phyloP scores from a whole-genome alignment of 2,113 vertebrate genomes.

The Leucopternis melanops region DNA sequence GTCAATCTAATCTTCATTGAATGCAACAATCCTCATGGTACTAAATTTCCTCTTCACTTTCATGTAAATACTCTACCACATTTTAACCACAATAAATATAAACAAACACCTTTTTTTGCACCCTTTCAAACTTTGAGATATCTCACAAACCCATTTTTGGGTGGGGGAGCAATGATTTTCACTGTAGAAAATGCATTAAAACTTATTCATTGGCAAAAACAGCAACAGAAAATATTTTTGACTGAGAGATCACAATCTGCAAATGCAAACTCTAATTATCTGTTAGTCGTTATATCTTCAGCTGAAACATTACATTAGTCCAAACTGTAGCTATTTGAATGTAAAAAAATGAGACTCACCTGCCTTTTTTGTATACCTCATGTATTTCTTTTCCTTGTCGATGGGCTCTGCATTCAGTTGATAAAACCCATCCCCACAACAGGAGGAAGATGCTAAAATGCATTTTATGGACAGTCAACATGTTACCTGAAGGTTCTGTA shows the following conservation, averaged over 20 bases:
- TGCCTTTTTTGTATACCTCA: conserved; percentile 76
- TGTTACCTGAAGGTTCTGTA: conserved; percentile 47
- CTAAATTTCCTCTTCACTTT: neutral
- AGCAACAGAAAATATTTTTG: neutral
- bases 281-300: neutral
- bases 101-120: neutral
- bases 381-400: conserved; percentile 64
- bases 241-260: neutral
- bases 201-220: neutral
- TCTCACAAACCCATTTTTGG: neutral
- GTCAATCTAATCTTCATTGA: neutral
- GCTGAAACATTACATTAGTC: neutral
- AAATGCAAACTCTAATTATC: conserved; percentile 2
- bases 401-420: conserved; percentile 68
- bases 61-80: neutral
- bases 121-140: neutral
- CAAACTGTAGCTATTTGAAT: neutral
- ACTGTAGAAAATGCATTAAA: neutral
- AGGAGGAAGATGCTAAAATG: conserved; percentile 77
- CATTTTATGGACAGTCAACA: conserved; percentile 74
- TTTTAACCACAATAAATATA: neutral
- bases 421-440: conserved; percentile 76
- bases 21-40: neutral
- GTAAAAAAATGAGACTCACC: conserved; percentile 70
- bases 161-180: neutral